A percentile compares a stretch with the other conserved stretches of the same genome.
Evolutionary conservation across 2,888 invertebrate genomes (phyloP).

Genomic region (Monochamus alternatus): DNA sequence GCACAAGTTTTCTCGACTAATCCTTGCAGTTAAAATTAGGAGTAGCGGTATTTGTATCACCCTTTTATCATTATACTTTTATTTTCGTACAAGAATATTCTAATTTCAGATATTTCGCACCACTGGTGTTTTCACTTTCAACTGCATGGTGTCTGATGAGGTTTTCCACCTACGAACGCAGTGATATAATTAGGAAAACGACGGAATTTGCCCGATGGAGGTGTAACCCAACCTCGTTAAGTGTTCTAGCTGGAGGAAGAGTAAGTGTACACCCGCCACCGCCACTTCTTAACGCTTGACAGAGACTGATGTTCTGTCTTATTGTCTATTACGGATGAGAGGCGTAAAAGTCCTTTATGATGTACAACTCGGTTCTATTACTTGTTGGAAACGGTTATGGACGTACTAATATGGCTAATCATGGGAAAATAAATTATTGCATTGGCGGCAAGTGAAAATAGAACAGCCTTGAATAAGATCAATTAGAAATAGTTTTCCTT

Average conservation of each 20-base stretch:
- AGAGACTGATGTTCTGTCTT: slow-evolving; percentile 35
- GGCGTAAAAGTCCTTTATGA: slow-evolving; percentile 9
- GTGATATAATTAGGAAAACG: slow-evolving; percentile 21
- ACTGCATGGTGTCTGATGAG: neutral
- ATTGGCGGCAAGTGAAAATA: too few relatives aligned
- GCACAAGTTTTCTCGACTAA: too few relatives aligned
- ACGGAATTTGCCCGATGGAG: slow-evolving; percentile 20
- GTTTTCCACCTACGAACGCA: slow-evolving; percentile 13
- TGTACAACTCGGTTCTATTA: slow-evolving; percentile 23
- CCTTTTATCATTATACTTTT: too few relatives aligned
- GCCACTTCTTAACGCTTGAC: slow-evolving; percentile 29
- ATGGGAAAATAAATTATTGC: neutral
- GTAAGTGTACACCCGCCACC: neutral
- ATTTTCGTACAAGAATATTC: too few relatives aligned
- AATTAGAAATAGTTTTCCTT: too few relatives aligned
- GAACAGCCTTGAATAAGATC: too few relatives aligned
- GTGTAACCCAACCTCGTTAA: slow-evolving; percentile 13
- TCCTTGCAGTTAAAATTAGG: too few relatives aligned
- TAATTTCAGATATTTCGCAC: neutral
- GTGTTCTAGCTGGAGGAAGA: slow-evolving; percentile 18
- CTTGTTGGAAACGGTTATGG: slow-evolving; percentile 6
- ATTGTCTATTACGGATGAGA: slow-evolving; percentile 27
- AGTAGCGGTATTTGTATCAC: too few relatives aligned
- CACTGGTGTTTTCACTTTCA: slow-evolving; percentile 9
- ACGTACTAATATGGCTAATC: too few relatives aligned